These are phyloP conservation scores for Drosophila merina DNA, from an alignment of 2,888 invertebrate genomes.

Conservation along the genomic window DNA sequence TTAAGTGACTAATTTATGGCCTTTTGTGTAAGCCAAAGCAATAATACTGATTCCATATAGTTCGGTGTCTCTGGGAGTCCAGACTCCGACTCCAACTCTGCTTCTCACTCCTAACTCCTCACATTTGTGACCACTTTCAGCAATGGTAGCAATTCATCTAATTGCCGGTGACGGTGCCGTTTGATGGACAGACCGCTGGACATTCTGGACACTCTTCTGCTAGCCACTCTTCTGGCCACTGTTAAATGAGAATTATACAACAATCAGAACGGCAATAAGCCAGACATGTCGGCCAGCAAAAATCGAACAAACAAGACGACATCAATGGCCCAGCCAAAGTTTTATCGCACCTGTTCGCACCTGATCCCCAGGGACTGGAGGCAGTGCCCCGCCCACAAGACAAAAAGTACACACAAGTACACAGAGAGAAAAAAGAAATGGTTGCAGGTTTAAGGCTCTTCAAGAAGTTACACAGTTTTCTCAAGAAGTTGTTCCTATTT, in stretches of 20 bases:
- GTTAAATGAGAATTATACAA: constrained; percentile 8
- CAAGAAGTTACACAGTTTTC: too few species aligned
- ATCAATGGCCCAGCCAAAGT: constrained; percentile 6
- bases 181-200: constrained; percentile 41
- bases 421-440: not conserved
- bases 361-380: constrained; percentile 3
- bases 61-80: constrained; percentile 7
- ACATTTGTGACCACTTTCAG: constrained; percentile 36
- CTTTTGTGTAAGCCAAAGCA: constrained; percentile 69
- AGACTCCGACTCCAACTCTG: not conserved
- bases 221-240: not conserved
- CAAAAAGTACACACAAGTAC: not conserved
- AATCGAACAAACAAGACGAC: constrained; percentile 1
- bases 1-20: constrained; percentile 80
- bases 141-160: constrained; percentile 51
- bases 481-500: too few species aligned
- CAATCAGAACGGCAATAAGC: constrained; percentile 38
- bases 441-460: not conserved
- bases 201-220: constrained; percentile 14
- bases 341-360: constrained; percentile 23
- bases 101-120: not conserved
- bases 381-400: not conserved
- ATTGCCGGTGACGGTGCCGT: constrained; percentile 51
- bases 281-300: constrained; percentile 18
- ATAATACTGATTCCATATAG: constrained; percentile 52